Conservation (phyloP, 2,113 vertebrate species). For the Istiophorus platypterus region DNA sequence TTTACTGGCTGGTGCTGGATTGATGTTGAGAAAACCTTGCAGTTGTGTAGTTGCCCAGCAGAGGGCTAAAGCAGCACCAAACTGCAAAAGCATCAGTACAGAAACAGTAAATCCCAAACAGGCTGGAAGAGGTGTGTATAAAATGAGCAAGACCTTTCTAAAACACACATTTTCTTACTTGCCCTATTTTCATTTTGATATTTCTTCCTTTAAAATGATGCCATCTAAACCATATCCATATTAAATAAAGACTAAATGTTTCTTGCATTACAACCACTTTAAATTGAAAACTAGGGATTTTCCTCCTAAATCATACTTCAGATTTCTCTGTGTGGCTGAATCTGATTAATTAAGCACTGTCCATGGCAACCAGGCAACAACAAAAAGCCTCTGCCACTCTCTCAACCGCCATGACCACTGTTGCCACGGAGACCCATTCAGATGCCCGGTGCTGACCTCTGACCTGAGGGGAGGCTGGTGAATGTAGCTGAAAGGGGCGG, state of each 20-base stretch:
- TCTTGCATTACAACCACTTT: background rate
- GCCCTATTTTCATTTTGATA: background rate
- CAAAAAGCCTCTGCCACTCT: slow-evolving; percentile 80
- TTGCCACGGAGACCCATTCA: slow-evolving; percentile 83
- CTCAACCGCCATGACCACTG: slow-evolving; percentile 70
- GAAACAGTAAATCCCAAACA: slow-evolving; percentile 3
- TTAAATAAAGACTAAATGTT: background rate
- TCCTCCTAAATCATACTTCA: slow-evolving; percentile 20
- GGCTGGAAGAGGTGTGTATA: background rate
- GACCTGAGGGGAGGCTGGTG: slow-evolving; percentile 81
- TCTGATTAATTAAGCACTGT: slow-evolving; percentile 40
- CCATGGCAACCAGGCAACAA: slow-evolving; percentile 56
- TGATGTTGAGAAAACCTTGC: slow-evolving; percentile 16
- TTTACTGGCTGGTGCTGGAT: background rate
- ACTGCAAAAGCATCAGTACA: slow-evolving; percentile 5
- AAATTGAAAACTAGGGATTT: background rate
- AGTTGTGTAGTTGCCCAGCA: slow-evolving; percentile 63
- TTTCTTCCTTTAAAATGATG: background rate
- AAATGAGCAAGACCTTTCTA: slow-evolving; percentile 4
- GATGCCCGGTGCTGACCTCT: slow-evolving; percentile 83
- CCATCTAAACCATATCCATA: rapidly evolving
- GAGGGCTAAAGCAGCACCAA: slow-evolving; percentile 56
- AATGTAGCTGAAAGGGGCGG: slow-evolving; percentile 80
- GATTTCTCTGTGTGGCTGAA: background rate
- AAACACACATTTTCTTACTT: background rate